Conservation (phyloP, 2,113 vertebrate species). For the Pontoporia blainvillei region DNA sequence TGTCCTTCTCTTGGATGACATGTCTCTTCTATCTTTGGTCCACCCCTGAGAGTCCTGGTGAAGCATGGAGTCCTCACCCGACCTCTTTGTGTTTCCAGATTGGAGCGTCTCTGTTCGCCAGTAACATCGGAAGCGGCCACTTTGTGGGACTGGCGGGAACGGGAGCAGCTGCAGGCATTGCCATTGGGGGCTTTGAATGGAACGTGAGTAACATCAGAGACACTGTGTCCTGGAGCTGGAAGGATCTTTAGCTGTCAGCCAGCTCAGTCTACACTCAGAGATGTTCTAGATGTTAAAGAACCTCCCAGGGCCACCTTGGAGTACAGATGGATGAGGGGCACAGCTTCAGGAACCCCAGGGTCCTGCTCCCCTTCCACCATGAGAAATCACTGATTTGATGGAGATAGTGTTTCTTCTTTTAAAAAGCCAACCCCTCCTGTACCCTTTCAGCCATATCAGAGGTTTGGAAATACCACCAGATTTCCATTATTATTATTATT, state of each 20-base stretch:
- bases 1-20: not conserved
- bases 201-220: conserved; percentile 87
- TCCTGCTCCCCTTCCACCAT: not conserved
- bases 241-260: not conserved
- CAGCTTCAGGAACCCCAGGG: not conserved
- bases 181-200: conserved; percentile 95
- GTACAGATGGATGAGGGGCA: not conserved
- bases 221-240: not conserved
- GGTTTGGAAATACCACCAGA: not conserved
- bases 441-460: not conserved
- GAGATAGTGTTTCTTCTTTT: not conserved
- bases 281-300: too few species aligned
- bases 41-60: not conserved
- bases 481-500: not conserved
- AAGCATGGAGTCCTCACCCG: not conserved
- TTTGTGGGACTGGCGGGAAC: conserved; percentile 97
- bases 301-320: not conserved
- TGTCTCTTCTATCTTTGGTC: not conserved
- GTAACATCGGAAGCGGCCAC: conserved; percentile 97
- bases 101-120: conserved; percentile 97
- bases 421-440: not conserved
- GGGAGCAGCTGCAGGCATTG: conserved; percentile 90
- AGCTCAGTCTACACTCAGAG: not conserved
- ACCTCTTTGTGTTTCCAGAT: conserved; percentile 85
- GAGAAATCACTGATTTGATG: not conserved